Base-by-base conservation (phyloP, 2,113 vertebrate genomes). In the Tetraodon nigroviridis region DNA sequence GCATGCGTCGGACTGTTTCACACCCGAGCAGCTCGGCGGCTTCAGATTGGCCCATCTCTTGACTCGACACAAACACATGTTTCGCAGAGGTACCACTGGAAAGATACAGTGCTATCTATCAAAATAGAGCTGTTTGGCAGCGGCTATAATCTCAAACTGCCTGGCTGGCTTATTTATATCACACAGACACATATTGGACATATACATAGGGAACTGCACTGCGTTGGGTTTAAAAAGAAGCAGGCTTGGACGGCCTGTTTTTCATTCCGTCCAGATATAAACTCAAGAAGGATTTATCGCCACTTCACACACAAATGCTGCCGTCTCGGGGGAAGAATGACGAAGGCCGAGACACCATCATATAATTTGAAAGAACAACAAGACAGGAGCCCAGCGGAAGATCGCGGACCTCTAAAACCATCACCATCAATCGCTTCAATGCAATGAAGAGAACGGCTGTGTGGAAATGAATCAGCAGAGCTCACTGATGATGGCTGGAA, bases 1-100 rank as follows among this genome's bases (percentile, higher is more conserved):
- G 71, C 74, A 55, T 69, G 74, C 66, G 7, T 71, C 65, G 78
- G 83, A 81, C 74, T 76, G 74, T 52, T 78, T 82, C 79, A 82
- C 78, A 75, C 71, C 51, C 78, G 59, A 78, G 81, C 66, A 37
- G 77, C 59, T 77, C 70, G 58, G 74, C 56, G 71, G 67, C 47
- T 57, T 79, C 48, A 59, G 69, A 76, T 63, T 32, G 60, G 73
- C 75, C 69, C 60, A 79, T 81, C 76, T 81, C 77, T 69, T 52
- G 62, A 78, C 78, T 75, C 66, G 74, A 83, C 80, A 81, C 83
- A 80, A 85, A 85, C 83, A 84, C 78, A 58, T 85, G 82, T 86
- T 84, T 65, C 61, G 68, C 72, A 18, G 58, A 79, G 69, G 81
- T 69, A 78, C 60, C 56, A 71, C 62, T 69, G 62, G 61, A 64